Conservation (phyloP, 2,113 vertebrate species). For the Raja brachyura region DNA sequence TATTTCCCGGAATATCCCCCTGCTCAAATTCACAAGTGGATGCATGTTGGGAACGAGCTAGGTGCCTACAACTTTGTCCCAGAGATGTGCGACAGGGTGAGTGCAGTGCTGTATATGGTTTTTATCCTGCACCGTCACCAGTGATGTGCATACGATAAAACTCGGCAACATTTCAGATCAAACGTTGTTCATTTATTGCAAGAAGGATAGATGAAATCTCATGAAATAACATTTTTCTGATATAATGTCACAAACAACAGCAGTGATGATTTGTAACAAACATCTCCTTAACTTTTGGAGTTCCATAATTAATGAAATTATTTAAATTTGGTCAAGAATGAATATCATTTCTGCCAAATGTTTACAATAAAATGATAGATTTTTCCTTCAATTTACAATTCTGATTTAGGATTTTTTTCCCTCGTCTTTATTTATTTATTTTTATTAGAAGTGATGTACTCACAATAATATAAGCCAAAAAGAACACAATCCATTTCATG, state of each 20-base stretch:
- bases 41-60: not conserved
- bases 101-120: not conserved
- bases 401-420: constrained; percentile 17
- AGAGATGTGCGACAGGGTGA: not conserved
- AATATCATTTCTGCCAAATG: not conserved
- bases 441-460: too few species aligned
- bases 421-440: too few species aligned
- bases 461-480: too few species aligned
- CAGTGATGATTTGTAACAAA: not conserved
- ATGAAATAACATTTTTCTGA: not conserved
- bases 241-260: not conserved
- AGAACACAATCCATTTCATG: too few species aligned
- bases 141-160: not conserved
- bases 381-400: not conserved
- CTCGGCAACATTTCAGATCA: not conserved
- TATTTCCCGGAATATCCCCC: constrained; percentile 15
- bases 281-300: not conserved
- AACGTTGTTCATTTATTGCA: not conserved
- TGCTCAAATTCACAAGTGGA: constrained; percentile 27
- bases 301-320: not conserved
- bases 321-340: not conserved
- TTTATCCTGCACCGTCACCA: not conserved
- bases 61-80: not conserved
- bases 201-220: not conserved
- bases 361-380: not conserved